A percentile compares a stretch with the other conserved stretches of the same genome.
Evolutionary conservation across 2,888 invertebrate species (phyloP).

Genomic region (Pachydiplax longipennis): DNA sequence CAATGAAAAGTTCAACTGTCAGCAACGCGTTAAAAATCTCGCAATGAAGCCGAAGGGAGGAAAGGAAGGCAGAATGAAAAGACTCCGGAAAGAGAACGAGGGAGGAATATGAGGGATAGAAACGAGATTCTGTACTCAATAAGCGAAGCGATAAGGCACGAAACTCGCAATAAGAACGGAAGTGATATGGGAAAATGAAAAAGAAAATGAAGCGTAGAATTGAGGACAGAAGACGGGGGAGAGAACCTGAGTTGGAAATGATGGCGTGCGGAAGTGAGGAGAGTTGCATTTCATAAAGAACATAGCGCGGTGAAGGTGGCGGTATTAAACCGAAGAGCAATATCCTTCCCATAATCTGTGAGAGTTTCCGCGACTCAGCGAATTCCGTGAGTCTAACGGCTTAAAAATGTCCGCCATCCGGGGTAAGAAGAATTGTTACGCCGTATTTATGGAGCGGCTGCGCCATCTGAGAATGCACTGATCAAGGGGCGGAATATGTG

Average conservation of each 20-base stretch:
- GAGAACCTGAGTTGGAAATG: background rate
- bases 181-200: background rate
- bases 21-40: too few species aligned
- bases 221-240: background rate
- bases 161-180: background rate
- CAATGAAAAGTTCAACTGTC: too few species aligned
- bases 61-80: background rate
- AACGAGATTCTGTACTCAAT: background rate
- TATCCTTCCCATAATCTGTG: background rate
- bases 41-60: background rate
- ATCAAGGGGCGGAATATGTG: background rate
- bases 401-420: background rate
- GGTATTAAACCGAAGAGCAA: background rate
- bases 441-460: background rate
- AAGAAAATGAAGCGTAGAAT: background rate
- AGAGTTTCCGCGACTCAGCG: background rate
- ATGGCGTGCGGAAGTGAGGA: background rate
- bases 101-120: background rate
- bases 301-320: background rate
- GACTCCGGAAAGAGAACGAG: background rate
- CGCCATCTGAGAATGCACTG: background rate
- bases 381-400: background rate
- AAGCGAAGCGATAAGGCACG: background rate
- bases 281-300: background rate
- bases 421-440: background rate